These are phyloP conservation scores for Polydrusus pterygomalis DNA, from an alignment of 2,888 invertebrate species.

Conservation along the genomic window DNA sequence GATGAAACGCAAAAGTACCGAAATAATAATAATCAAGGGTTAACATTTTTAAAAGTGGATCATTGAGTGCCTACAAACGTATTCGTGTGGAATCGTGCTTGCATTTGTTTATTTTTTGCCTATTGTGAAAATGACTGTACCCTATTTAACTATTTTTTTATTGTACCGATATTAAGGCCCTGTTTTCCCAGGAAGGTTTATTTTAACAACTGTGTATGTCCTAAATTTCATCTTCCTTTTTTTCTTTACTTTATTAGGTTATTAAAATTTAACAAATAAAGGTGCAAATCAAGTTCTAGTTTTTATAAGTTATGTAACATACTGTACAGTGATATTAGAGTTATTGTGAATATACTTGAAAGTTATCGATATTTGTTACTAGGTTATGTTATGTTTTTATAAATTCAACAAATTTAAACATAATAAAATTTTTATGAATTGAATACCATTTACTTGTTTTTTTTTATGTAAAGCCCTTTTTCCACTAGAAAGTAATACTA, in stretches of 20 bases:
- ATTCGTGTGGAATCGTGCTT: no score
- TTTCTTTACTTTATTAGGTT: slow-evolving; percentile 10
- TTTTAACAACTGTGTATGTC: not conserved
- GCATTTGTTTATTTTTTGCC: no score
- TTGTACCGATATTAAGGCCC: no score
- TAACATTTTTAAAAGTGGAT: no score
- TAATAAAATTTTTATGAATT: slow-evolving; percentile 66
- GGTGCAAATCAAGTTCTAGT: slow-evolving; percentile 45
- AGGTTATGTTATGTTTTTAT: slow-evolving; percentile 71
- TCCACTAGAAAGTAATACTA: no score
- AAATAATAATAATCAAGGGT: no score
- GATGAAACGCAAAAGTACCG: no score
- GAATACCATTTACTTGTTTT: slow-evolving; percentile 14
- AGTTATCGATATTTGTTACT: slow-evolving; percentile 70
- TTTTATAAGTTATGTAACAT: slow-evolving; percentile 37
- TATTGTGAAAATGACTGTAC: no score
- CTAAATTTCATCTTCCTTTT: slow-evolving; percentile 16
- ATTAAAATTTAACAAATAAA: slow-evolving; percentile 14
- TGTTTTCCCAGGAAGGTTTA: no score
- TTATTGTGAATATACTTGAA: slow-evolving; percentile 65
- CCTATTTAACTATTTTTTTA: no score
- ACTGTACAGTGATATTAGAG: slow-evolving; percentile 64
- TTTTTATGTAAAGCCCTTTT: slow-evolving; percentile 11
- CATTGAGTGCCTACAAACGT: no score
- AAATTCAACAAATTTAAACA: slow-evolving; percentile 70